Conservation (phyloP, 2,797 vertebrate species). For the Urocyon cinereoargenteus region DNA sequence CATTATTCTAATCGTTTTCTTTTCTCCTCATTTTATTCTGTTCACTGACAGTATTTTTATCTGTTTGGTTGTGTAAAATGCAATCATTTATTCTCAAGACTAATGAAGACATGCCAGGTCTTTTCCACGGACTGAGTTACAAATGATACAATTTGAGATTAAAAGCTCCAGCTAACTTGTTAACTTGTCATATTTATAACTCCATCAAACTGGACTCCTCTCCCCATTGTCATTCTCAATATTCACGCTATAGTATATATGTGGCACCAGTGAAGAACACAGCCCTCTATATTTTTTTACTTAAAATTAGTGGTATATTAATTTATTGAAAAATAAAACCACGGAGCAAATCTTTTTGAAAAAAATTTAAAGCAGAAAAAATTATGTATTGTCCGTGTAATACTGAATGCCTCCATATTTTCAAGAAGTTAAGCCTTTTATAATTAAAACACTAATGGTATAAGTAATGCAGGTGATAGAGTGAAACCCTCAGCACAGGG, state of each 20-base stretch:
- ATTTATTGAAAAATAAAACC: slow-evolving; percentile 40
- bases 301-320: neutral
- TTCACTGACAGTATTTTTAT: slow-evolving; percentile 40
- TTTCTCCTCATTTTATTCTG: slow-evolving; percentile 31
- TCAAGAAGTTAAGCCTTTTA: neutral
- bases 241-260: neutral
- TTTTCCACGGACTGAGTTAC: slow-evolving; percentile 25
- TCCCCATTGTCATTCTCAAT: neutral
- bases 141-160: slow-evolving; percentile 37
- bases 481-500: neutral
- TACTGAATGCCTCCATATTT: neutral
- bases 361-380: neutral
- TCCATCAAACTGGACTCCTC: neutral
- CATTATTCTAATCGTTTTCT: slow-evolving; percentile 53
- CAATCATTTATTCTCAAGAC: slow-evolving; percentile 44
- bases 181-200: neutral
- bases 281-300: neutral
- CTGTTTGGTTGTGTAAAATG: neutral
- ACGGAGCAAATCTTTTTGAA: neutral
- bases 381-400: neutral
- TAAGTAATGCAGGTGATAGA: neutral
- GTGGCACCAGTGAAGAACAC: neutral
- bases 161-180: neutral
- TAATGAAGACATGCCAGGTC: neutral
- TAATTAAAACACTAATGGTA: neutral